Percentiles rank a stretch among this genome's conserved stretches.
Evolutionary conservation across 1,140 invertebrate species (phyloP).

Genomic region (Mya arenaria): DNA sequence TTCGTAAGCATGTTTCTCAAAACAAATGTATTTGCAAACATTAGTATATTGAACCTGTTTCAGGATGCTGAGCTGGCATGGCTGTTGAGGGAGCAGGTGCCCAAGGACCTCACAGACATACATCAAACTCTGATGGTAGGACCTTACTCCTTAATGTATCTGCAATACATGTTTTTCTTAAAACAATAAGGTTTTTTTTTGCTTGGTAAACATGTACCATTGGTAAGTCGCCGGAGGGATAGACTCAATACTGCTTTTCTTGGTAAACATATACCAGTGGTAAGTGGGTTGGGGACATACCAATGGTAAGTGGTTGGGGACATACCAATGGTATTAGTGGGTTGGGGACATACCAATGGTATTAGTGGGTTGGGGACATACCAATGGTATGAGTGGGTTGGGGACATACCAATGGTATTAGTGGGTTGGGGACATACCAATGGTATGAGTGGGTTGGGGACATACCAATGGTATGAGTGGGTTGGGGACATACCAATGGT

Average conservation of each 20-base stretch:
- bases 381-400: too few species aligned
- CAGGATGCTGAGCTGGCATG: conserved; percentile 41
- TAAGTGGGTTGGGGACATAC: not conserved
- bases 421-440: too few species aligned
- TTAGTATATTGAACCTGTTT: too few species aligned
- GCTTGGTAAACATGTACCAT: not conserved
- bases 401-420: too few species aligned
- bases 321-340: not conserved
- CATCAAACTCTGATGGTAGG: conserved; percentile 44
- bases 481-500: too few species aligned
- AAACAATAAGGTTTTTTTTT: not conserved
- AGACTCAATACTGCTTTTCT: not conserved
- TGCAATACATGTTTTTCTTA: not conserved
- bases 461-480: too few species aligned
- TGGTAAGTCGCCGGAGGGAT: not conserved
- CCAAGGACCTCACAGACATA: conserved; percentile 34
- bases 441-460: too few species aligned
- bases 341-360: too few species aligned
- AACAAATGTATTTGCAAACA: too few species aligned
- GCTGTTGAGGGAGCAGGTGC: conserved; percentile 43
- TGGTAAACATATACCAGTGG: not conserved
- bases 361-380: too few species aligned
- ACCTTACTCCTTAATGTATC: not conserved
- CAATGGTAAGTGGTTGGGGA: not conserved
- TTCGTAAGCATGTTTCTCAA: too few species aligned